Conservation (phyloP, 2,888 invertebrate species). For the Megalurothrips usitatus region DNA sequence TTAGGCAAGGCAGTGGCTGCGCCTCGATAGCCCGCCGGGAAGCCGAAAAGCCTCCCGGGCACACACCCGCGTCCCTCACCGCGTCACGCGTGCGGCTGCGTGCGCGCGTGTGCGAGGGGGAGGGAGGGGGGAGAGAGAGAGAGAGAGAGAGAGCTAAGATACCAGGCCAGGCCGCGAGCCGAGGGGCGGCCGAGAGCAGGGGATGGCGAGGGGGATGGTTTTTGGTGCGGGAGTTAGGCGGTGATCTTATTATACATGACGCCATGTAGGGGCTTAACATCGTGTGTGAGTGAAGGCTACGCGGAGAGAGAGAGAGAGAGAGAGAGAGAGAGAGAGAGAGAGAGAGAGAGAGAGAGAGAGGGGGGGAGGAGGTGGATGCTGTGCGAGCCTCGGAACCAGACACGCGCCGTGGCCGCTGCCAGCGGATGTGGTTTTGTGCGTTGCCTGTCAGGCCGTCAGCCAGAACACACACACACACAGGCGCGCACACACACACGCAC, state of each 20-base stretch:
- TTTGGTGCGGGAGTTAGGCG: background rate
- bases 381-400: background rate
- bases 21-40: no score
- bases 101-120: background rate
- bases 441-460: background rate
- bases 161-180: background rate
- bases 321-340: background rate
- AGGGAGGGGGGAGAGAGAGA: background rate
- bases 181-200: background rate
- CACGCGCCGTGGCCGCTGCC: background rate
- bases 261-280: conserved; percentile 24
- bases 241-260: conserved; percentile 26
- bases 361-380: background rate
- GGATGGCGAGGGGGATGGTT: conserved; percentile 3
- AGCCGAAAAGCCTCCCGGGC: no score
- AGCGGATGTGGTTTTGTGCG: background rate
- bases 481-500: no score
- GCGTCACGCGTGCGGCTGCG: background rate
- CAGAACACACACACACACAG: no score
- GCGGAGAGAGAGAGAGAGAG: background rate
- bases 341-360: no score
- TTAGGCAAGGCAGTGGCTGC: no score
- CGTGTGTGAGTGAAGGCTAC: conserved; percentile 10
- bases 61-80: no score
- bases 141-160: background rate